Evolutionary conservation across 2,888 invertebrate species (phyloP).

Genomic region (Blomia tropicalis): DNA sequence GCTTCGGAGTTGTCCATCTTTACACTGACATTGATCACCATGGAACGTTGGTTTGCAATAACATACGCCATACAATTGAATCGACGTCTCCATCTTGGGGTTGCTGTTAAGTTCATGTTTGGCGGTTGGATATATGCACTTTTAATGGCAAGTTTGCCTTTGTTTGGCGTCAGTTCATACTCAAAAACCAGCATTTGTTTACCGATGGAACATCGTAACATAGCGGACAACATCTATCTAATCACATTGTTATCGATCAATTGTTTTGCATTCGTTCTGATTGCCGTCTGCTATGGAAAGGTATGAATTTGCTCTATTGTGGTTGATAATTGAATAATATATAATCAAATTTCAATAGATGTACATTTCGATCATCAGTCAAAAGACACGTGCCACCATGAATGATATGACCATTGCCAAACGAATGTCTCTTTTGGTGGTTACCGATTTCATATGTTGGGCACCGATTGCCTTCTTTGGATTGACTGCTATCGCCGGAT

Average conservation of each 20-base stretch:
- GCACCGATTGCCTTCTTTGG: constrained; percentile 75
- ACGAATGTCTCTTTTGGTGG: constrained; percentile 73
- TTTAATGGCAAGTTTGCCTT: constrained; percentile 57
- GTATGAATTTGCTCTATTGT: constrained; percentile 10
- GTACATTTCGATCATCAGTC: constrained; percentile 50
- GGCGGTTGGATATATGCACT: constrained; percentile 62
- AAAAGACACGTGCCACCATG: constrained; percentile 37
- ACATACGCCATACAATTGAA: constrained; percentile 67
- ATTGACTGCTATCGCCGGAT: constrained; percentile 64
- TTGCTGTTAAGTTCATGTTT: constrained; percentile 57
- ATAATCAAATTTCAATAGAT: constrained; percentile 42
- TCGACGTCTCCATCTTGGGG: constrained; percentile 53
- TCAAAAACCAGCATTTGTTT: constrained; percentile 75
- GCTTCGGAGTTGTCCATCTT: constrained; percentile 72
- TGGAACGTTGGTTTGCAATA: constrained; percentile 56
- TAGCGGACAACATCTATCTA: constrained; percentile 55
- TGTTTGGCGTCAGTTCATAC: constrained; percentile 69
- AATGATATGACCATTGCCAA: constrained; percentile 59
- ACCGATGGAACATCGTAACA: constrained; percentile 60
- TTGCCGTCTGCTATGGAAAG: constrained; percentile 59
- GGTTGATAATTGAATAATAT: too few relatives aligned
- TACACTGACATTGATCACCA: constrained; percentile 65
- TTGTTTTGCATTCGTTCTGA: constrained; percentile 61
- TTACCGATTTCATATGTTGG: constrained; percentile 49
- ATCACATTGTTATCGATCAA: constrained; percentile 56